These are phyloP conservation scores for Embiotoca jacksoni DNA, from an alignment of 2,113 vertebrate genomes.

Conservation along the genomic window DNA sequence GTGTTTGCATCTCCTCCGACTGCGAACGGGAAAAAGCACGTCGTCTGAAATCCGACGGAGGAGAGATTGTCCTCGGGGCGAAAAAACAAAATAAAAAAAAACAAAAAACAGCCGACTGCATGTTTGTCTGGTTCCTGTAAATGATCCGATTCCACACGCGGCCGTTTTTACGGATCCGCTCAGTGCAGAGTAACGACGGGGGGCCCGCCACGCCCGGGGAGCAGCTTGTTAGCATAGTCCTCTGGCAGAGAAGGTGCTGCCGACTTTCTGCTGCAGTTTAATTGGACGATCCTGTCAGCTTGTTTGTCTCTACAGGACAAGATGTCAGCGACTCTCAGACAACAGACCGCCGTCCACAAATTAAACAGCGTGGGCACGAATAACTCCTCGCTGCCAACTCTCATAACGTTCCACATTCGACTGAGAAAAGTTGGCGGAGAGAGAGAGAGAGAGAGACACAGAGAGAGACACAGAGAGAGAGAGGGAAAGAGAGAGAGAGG, in stretches of 20 bases:
- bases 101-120: slow-evolving; percentile 22
- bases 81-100: neutral
- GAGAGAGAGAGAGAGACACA: no score
- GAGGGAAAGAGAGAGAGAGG: no score
- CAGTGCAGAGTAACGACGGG: slow-evolving; percentile 71
- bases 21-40: slow-evolving; percentile 13
- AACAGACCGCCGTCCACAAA: slow-evolving; percentile 55
- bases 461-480: no score
- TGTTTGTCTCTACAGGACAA: slow-evolving; percentile 68
- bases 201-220: slow-evolving; percentile 65
- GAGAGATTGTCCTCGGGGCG: slow-evolving; percentile 32
- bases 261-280: slow-evolving; percentile 71
- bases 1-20: slow-evolving; percentile 45
- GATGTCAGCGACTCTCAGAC: slow-evolving; percentile 66
- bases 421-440: no score
- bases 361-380: slow-evolving; percentile 50
- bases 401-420: no score
- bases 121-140: slow-evolving; percentile 20
- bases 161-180: no score
- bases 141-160: no score
- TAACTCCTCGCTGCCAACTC: no score
- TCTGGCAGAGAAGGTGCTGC: slow-evolving; percentile 68
- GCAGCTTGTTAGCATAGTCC: slow-evolving; percentile 80
- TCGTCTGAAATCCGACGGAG: slow-evolving; percentile 51
- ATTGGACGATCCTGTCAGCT: slow-evolving; percentile 79